Base-by-base conservation (phyloP, 2,113 vertebrate genomes). In the Stigmatopora nigra region DNA sequence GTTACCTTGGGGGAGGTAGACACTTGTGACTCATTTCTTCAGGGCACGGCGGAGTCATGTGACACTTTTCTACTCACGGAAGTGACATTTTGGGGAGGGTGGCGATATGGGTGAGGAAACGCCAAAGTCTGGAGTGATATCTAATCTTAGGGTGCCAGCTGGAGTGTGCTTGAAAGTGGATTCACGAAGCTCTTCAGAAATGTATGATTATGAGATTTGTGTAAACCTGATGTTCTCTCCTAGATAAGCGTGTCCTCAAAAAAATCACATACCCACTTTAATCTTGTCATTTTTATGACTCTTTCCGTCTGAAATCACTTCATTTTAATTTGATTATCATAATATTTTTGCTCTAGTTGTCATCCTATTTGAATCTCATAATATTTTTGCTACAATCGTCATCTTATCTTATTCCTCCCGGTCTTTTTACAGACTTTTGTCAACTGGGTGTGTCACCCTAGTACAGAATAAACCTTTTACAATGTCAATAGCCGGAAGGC, bases 61-160 rank as follows among this genome's bases (percentile, higher is more conserved):
- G 68, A 75, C 72, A 77, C 68, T 70, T 81, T 41, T 46, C 10
- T 63, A 20, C 67, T 77, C 68, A 64, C 64, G 0, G 15, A 78
- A 71, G 49, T 53, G 67, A 80, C 75, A 60, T 64, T 45, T 19
- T 20, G 3, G 38, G 38, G 1, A 20, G 15, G 15, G 31, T 45
- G 59, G 59, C 51, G 68, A 45, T n/a, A 5, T 62, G 68, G 64
- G 69, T 5, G 72, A 52, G 31, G 46, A 19, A 62, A 45, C 38
- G 64, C 20, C 52, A 52, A 48, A 78, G 66, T 65, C 73, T 57
- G 59, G 17, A 38, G n/a, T 58, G 68, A 70, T 63, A 60, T 53
- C 44, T 65, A 17, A 25, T 63, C 71, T 82, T 63, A 64, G 55
- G 36, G 47, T 59, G 48, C 66, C 19, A 16, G 38, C 48, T 36